Evolutionary conservation across 2,797 vertebrate genomes (phyloP).

Genomic region (Sparus aurata): DNA sequence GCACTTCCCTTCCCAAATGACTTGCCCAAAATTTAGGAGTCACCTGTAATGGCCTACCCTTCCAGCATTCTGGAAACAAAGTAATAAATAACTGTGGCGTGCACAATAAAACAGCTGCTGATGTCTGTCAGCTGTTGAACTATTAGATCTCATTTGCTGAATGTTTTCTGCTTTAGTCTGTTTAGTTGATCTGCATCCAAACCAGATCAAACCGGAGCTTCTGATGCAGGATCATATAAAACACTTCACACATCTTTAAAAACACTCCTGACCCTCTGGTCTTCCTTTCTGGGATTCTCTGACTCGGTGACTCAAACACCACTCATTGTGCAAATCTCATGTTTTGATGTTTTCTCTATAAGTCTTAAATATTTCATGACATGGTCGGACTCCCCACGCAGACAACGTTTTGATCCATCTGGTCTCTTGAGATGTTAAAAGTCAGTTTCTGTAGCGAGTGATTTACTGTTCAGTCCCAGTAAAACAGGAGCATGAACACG

Average conservation of each 20-base stretch:
- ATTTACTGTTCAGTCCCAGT: neutral
- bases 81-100: neutral
- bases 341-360: slow-evolving; percentile 19
- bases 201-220: neutral
- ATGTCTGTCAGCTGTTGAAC: neutral
- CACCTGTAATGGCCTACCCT: slow-evolving; percentile 33
- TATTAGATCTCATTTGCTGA: neutral
- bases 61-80: neutral
- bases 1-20: slow-evolving; percentile 45
- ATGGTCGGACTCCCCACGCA: neutral
- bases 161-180: neutral
- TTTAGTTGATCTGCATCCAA: neutral
- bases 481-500: neutral
- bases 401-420: slow-evolving; percentile 1
- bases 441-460: slow-evolving; percentile 3
- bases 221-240: neutral
- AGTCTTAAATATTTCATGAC: slow-evolving; percentile 21
- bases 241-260: neutral
- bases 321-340: neutral
- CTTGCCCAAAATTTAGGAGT: slow-evolving; percentile 44
- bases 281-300: neutral
- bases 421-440: neutral
- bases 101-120: too few relatives aligned
- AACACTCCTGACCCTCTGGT: neutral
- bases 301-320: neutral